phyloP scores from a whole-genome alignment of 2,888 invertebrate species.

The Brassicogethes aeneus region DNA sequence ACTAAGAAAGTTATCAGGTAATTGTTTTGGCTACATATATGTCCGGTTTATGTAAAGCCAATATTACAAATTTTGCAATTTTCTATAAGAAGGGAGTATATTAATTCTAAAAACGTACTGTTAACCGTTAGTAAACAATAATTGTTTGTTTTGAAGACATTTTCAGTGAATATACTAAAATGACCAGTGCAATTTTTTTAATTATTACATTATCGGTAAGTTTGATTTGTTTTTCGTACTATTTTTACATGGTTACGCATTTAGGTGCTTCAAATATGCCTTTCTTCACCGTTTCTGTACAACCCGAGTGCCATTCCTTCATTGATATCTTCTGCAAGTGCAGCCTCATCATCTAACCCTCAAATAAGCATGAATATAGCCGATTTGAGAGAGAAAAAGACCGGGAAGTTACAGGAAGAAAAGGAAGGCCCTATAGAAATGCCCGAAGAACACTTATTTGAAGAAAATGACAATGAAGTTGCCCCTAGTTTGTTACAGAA shows the following conservation, averaged over 20 bases:
- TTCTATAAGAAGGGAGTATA: background rate
- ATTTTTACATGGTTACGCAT: background rate
- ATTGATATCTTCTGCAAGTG: background rate
- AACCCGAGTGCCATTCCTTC: background rate
- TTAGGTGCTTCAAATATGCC: background rate
- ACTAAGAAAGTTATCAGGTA: no score
- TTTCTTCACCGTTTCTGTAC: background rate
- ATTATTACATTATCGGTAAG: background rate
- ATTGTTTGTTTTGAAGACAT: no score
- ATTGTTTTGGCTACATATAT: no score
- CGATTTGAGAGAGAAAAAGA: constrained; percentile 11
- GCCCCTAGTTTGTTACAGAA: constrained; percentile 17
- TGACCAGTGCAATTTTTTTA: no score
- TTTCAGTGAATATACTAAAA: no score
- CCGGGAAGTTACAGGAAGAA: constrained; percentile 10
- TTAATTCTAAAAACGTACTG: no score
- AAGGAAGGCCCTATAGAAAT: constrained; percentile 5
- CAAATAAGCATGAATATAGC: background rate
- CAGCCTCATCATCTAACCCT: background rate
- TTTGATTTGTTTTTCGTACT: constrained; percentile 1
- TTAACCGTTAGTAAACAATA: no score
- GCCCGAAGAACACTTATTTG: constrained; percentile 1
- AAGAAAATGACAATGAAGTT: constrained; percentile 14
- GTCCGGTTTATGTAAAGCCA: no score
- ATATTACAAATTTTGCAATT: background rate